A percentile compares a stretch with the other conserved stretches of the same genome.
Conservation (phyloP, 2,888 invertebrate species). For the Eupsilia transversa region DNA sequence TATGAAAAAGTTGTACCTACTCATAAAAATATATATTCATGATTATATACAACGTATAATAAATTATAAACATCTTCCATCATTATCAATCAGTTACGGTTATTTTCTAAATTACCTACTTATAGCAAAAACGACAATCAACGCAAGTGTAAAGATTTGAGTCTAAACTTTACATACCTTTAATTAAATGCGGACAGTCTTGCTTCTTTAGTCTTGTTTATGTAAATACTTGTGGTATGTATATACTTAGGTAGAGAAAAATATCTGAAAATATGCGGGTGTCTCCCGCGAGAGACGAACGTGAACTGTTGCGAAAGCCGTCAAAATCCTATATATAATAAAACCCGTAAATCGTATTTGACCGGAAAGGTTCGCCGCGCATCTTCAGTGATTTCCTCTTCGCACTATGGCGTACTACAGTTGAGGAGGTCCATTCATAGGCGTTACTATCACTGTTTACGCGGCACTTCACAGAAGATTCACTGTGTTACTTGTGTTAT, state of each 20-base stretch:
- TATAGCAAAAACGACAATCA: slow-evolving; percentile 6
- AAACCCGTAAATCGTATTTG: slow-evolving; percentile 54
- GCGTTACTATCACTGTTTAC: not conserved
- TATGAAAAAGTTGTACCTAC: not conserved
- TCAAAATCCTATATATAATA: slow-evolving; percentile 69
- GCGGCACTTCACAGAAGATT: not conserved
- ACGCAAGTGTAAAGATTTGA: slow-evolving; percentile 4
- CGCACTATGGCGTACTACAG: slow-evolving; percentile 14
- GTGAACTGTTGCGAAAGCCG: slow-evolving; percentile 80
- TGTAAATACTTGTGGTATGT: slow-evolving; percentile 14
- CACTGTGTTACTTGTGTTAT: not conserved
- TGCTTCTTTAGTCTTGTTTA: slow-evolving; percentile 27
- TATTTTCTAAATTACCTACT: not conserved
- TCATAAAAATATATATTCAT: not conserved
- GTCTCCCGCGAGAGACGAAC: slow-evolving; percentile 73
- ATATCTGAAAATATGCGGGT: slow-evolving; percentile 65
- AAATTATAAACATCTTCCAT: not conserved
- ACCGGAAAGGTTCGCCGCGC: slow-evolving; percentile 57
- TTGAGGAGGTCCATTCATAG: not conserved
- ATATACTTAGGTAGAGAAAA: slow-evolving; percentile 11
- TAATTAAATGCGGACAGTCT: slow-evolving; percentile 14
- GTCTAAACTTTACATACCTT: slow-evolving; percentile 50
- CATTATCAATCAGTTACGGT: slow-evolving; percentile 7
- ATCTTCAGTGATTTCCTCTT: slow-evolving; percentile 60
- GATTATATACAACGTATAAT: not conserved